phyloP scores from a whole-genome alignment of 1,140 invertebrate species.

The Drosophila repleta region DNA sequence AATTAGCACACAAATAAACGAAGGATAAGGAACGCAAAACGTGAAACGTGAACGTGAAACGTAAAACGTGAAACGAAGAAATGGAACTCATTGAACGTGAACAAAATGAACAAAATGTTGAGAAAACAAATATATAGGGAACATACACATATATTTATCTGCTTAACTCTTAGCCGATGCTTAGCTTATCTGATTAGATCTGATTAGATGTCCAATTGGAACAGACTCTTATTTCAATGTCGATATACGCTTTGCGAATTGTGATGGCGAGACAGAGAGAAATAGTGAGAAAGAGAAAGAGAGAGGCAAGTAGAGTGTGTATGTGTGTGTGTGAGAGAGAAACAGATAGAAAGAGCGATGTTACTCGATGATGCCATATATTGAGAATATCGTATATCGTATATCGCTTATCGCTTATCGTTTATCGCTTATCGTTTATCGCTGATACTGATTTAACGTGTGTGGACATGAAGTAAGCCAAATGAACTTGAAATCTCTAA shows the following conservation, averaged over 20 bases:
- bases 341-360: constrained; percentile 19
- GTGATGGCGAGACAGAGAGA: constrained; percentile 1
- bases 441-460: constrained; percentile 24
- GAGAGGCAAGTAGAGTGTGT: background rate
- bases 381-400: constrained; percentile 1
- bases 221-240: background rate
- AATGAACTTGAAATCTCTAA: constrained; percentile 17
- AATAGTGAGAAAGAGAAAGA: background rate
- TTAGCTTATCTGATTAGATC: background rate
- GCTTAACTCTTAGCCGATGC: background rate
- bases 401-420: no score
- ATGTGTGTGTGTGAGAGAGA: constrained; percentile 1
- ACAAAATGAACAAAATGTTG: constrained; percentile 23
- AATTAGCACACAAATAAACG: constrained; percentile 82
- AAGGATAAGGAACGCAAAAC: constrained; percentile 20
- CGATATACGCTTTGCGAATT: constrained; percentile 1
- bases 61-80: constrained; percentile 9
- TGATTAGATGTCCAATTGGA: background rate
- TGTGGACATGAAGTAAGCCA: constrained; percentile 36
- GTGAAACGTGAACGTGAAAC: constrained; percentile 32
- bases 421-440: background rate
- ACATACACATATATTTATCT: constrained; percentile 6
- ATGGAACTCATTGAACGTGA: constrained; percentile 20
- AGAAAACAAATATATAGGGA: constrained; percentile 12
- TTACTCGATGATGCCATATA: constrained; percentile 16